phyloP scores from a whole-genome alignment of 2,113 vertebrate species.

The Coptodon rendalli region DNA sequence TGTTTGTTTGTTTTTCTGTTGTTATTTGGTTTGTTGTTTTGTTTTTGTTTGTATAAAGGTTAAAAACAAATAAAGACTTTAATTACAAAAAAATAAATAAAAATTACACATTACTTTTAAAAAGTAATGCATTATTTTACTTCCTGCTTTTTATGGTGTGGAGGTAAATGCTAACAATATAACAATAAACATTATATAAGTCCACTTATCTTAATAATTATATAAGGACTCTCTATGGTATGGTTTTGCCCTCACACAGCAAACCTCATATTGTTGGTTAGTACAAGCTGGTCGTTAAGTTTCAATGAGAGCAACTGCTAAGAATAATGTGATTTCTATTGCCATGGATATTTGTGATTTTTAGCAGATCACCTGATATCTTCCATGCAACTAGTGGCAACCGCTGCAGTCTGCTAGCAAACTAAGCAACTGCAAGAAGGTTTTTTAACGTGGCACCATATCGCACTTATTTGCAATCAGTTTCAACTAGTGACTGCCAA shows the following conservation, averaged over 20 bases:
- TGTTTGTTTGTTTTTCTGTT: too few relatives aligned
- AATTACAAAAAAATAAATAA: too few relatives aligned
- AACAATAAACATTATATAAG: neutral
- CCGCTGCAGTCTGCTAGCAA: neutral
- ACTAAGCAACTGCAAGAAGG: neutral
- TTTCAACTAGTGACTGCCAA: neutral
- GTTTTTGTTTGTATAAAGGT: too few relatives aligned
- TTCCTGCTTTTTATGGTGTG: neutral
- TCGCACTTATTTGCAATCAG: neutral
- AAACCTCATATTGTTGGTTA: neutral
- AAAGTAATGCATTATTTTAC: neutral
- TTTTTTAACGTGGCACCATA: rapidly evolving
- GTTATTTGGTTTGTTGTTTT: too few relatives aligned
- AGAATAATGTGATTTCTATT: neutral
- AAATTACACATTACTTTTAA: too few relatives aligned
- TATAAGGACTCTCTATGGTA: neutral
- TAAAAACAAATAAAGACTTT: too few relatives aligned
- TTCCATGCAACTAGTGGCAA: neutral
- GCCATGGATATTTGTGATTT: neutral
- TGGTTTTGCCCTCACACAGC: neutral
- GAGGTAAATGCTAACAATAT: neutral
- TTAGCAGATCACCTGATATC: neutral
- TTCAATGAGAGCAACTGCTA: neutral
- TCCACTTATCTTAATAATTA: neutral
- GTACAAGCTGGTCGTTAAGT: neutral